Conservation (phyloP, 2,113 vertebrate species). For the Xerus inauris region DNA sequence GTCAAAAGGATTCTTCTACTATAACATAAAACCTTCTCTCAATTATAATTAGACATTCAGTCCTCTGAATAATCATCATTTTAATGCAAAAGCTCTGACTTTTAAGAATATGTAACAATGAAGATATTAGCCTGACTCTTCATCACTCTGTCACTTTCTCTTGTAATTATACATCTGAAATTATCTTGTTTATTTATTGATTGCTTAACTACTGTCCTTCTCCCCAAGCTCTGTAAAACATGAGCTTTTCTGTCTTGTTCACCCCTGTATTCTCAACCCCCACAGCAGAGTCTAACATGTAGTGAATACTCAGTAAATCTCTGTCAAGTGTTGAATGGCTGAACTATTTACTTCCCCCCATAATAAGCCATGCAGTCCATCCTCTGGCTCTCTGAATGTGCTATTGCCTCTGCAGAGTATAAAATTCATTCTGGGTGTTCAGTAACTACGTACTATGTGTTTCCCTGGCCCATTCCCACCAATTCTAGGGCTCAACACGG, state of each 20-base stretch:
- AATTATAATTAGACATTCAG: neutral
- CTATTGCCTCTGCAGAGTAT: neutral
- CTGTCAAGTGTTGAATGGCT: neutral
- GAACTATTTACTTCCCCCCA: neutral
- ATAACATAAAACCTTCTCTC: slow-evolving; percentile 40
- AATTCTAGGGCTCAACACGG: neutral
- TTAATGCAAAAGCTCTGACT: neutral
- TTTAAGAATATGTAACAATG: neutral
- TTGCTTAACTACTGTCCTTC: neutral
- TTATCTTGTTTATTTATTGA: neutral
- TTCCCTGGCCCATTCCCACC: neutral
- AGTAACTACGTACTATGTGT: neutral
- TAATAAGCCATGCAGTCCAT: neutral
- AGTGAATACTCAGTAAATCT: neutral
- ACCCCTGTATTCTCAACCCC: neutral
- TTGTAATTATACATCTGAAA: neutral
- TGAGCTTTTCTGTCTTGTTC: neutral
- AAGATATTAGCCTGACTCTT: slow-evolving; percentile 30
- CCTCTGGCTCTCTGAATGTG: neutral
- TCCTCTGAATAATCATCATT: neutral
- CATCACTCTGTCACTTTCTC: neutral
- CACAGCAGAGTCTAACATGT: neutral
- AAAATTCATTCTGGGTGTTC: neutral
- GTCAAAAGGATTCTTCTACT: neutral
- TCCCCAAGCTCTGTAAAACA: neutral